A percentile compares a stretch with the other conserved stretches of the same genome.
These are phyloP conservation scores for Calephelis virginiensis DNA, from an alignment of 1,140 invertebrate genomes.

Conservation along the genomic window DNA sequence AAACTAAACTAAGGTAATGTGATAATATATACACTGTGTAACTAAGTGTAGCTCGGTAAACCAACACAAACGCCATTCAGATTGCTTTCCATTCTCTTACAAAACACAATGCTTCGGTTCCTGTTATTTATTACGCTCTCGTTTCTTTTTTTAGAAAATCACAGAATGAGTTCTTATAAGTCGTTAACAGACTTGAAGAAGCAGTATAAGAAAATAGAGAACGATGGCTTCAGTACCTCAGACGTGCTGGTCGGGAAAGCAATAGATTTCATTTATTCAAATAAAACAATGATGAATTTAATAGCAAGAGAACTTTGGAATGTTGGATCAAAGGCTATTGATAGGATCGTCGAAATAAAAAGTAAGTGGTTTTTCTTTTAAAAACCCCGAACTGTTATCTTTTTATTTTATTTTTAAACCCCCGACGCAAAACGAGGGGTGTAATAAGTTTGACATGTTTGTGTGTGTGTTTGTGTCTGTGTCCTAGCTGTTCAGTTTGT, in stretches of 20 bases:
- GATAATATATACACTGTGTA: background rate
- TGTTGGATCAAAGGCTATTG: constrained; percentile 51
- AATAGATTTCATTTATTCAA: constrained; percentile 63
- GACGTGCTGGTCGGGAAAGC: constrained; percentile 54
- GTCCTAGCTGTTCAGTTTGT: too few species aligned
- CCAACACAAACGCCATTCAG: constrained; percentile 8
- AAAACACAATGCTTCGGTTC: constrained; percentile 26
- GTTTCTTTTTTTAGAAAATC: constrained; percentile 22
- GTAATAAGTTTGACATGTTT: too few species aligned
- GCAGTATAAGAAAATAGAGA: constrained; percentile 41
- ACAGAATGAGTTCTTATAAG: constrained; percentile 40
- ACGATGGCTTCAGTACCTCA: constrained; percentile 43
- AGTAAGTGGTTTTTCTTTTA: constrained; percentile 26
- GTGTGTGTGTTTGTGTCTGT: too few species aligned
- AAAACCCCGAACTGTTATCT: too few species aligned
- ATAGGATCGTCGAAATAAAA: constrained; percentile 57
- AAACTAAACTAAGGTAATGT: background rate
- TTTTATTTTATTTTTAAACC: too few species aligned
- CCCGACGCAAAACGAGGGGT: too few species aligned
- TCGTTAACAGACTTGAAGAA: constrained; percentile 40
- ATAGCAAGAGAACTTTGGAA: constrained; percentile 63
- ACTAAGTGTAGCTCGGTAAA: background rate
- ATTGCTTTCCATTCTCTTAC: constrained; percentile 16
- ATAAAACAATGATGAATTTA: constrained; percentile 59
- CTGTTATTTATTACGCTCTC: constrained; percentile 25